Conservation (phyloP, 92 coral and sea anemone species). For the Heliopora coerulea region DNA sequence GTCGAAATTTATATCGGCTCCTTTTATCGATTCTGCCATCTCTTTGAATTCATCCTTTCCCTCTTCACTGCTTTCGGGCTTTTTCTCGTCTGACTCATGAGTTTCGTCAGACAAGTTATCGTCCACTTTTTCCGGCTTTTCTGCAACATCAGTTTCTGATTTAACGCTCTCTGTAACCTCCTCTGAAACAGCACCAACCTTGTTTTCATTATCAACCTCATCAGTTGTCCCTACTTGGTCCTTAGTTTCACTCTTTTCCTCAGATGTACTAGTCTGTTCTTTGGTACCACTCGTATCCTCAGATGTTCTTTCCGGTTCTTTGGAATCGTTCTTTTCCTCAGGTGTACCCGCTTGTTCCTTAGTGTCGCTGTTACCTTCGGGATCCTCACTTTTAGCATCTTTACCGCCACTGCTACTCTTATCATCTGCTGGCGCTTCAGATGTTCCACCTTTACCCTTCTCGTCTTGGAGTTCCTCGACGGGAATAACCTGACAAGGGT, state of each 20-base stretch:
- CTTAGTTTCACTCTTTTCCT: slow-evolving; percentile 6
- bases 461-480: slow-evolving; percentile 12
- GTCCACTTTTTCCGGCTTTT: not conserved
- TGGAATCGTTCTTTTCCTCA: slow-evolving; percentile 2
- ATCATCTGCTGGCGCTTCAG: slow-evolving; percentile 26
- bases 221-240: slow-evolving; percentile 1
- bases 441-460: not conserved
- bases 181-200: not conserved
- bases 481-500: slow-evolving; percentile 14
- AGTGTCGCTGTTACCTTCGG: not conserved
- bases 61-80: slow-evolving; percentile 4
- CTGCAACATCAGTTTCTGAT: not conserved
- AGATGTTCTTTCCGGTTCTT: not conserved
- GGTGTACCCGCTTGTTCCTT: not conserved
- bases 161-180: not conserved
- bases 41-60: slow-evolving; percentile 69
- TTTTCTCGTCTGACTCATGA: slow-evolving; percentile 5
- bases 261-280: not conserved
- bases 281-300: slow-evolving; percentile 3
- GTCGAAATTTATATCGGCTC: slow-evolving; percentile 67
- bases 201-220: not conserved
- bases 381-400: slow-evolving; percentile 9
- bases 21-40: slow-evolving; percentile 66
- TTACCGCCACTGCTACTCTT: slow-evolving; percentile 16
- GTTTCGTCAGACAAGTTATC: not conserved